Evolutionary conservation across 2,888 invertebrate species (phyloP).

Genomic region (Odontomyia ornata): DNA sequence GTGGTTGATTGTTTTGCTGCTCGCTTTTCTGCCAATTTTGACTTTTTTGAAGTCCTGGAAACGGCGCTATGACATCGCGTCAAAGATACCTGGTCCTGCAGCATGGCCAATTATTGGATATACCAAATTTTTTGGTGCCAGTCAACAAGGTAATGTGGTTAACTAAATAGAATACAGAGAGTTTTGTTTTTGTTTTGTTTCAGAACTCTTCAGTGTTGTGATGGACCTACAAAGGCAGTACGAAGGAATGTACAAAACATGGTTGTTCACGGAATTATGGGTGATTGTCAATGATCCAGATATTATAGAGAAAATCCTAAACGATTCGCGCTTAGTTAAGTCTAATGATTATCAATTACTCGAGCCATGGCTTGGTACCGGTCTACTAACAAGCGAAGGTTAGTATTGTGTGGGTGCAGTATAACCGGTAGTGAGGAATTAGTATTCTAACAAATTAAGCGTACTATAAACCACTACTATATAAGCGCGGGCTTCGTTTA

Average conservation of each 20-base stretch:
- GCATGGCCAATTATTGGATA: constrained; percentile 46
- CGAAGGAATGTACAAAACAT: constrained; percentile 43
- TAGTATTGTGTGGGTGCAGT: too few relatives aligned
- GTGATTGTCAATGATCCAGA: constrained; percentile 45
- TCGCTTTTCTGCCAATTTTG: background rate
- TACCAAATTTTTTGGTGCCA: constrained; percentile 31
- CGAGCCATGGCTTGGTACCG: constrained; percentile 50
- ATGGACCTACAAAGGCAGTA: constrained; percentile 33
- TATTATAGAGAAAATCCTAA: constrained; percentile 43
- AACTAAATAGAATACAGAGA: too few relatives aligned
- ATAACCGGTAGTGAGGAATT: too few relatives aligned
- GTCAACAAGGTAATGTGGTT: constrained; percentile 40
- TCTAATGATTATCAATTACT: constrained; percentile 48
- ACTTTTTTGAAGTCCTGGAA: constrained; percentile 1
- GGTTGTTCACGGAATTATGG: constrained; percentile 47
- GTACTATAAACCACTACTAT: too few relatives aligned
- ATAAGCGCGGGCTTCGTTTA: too few relatives aligned
- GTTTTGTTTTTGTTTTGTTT: too few relatives aligned
- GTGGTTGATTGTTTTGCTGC: too few relatives aligned
- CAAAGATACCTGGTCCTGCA: constrained; percentile 45
- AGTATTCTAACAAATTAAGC: too few relatives aligned
- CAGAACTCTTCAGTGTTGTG: constrained; percentile 38
- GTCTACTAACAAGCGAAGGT: constrained; percentile 48
- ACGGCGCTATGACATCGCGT: constrained; percentile 37
- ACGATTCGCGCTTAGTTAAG: constrained; percentile 44